These are phyloP conservation scores for Chondrilla cf. caribensis DNA, from an alignment of 37 sponge, comb jelly and placozoan species.

Conservation along the genomic window DNA sequence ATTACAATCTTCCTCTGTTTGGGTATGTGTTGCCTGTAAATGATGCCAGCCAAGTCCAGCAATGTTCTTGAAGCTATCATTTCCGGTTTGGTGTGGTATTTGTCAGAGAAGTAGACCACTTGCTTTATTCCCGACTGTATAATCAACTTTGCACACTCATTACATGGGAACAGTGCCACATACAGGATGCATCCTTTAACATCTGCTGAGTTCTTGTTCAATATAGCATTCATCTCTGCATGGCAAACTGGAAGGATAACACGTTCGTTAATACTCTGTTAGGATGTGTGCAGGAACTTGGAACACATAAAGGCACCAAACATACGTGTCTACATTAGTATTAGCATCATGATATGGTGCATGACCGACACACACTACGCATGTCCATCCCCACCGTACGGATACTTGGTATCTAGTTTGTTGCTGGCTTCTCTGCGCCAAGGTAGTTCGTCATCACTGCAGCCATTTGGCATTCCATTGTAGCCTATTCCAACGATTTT, in stretches of 20 bases:
- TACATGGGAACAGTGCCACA: conserved; percentile 94
- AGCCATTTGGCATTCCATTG: conserved; percentile 98
- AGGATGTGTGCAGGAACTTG: neutral
- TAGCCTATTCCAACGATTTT: conserved; percentile 99
- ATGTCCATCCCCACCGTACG: conserved; percentile 72
- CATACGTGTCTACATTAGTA: too few relatives aligned
- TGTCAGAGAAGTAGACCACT: conserved; percentile 75
- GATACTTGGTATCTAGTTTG: conserved; percentile 88
- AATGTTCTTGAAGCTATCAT: conserved; percentile 72
- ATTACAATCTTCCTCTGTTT: conserved; percentile 32
- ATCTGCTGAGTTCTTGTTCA: conserved; percentile 91
- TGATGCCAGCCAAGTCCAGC: conserved; percentile 81
- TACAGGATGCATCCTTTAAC: conserved; percentile 92
- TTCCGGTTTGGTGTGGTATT: conserved; percentile 69
- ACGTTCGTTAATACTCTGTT: neutral
- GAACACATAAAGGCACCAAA: neutral
- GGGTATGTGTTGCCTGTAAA: conserved; percentile 58
- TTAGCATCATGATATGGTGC: too few relatives aligned
- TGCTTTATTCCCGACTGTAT: conserved; percentile 83
- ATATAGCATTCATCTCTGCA: conserved; percentile 97
- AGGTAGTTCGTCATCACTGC: conserved; percentile 95
- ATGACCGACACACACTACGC: too few relatives aligned
- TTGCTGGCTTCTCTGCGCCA: conserved; percentile 81
- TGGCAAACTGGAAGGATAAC: conserved; percentile 77
- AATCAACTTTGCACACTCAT: conserved; percentile 96